phyloP scores from a whole-genome alignment of 2,797 vertebrate species.

The Propithecus deckenii region DNA sequence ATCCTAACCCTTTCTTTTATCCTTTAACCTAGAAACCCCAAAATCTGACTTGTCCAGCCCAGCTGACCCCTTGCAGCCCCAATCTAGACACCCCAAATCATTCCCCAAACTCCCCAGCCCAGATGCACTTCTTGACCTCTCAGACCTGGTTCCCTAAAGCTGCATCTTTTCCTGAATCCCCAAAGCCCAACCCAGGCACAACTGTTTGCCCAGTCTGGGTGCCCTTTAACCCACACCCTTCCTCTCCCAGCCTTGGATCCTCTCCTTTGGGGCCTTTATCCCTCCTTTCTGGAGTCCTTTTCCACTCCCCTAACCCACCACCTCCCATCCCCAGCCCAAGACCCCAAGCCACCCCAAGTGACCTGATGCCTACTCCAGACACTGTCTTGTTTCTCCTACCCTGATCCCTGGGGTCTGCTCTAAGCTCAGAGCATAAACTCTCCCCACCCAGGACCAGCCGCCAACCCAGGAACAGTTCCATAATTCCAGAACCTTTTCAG shows the following conservation, averaged over 20 bases:
- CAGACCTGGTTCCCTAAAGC: background rate
- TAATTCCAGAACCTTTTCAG: background rate
- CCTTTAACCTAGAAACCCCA: background rate
- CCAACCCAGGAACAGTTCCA: background rate
- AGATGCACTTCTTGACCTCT: background rate
- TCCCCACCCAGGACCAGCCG: background rate
- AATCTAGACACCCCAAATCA: background rate
- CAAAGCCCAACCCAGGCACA: background rate
- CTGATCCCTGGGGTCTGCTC: background rate
- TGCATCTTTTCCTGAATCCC: background rate
- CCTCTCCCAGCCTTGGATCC: background rate
- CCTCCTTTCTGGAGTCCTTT: background rate
- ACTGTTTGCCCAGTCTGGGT: background rate
- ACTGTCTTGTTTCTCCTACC: background rate
- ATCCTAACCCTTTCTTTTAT: background rate
- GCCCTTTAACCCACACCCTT: background rate
- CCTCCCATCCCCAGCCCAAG: background rate
- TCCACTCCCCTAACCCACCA: background rate
- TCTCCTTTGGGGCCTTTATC: background rate
- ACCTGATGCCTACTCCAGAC: accelerated
- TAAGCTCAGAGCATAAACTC: background rate
- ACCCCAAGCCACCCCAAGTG: too few species aligned
- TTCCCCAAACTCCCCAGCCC: background rate
- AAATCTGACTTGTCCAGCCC: background rate
- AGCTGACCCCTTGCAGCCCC: background rate